Base-by-base conservation (phyloP, 2,113 vertebrate genomes). In the Sinocyclocheilus anshuiensis region DNA sequence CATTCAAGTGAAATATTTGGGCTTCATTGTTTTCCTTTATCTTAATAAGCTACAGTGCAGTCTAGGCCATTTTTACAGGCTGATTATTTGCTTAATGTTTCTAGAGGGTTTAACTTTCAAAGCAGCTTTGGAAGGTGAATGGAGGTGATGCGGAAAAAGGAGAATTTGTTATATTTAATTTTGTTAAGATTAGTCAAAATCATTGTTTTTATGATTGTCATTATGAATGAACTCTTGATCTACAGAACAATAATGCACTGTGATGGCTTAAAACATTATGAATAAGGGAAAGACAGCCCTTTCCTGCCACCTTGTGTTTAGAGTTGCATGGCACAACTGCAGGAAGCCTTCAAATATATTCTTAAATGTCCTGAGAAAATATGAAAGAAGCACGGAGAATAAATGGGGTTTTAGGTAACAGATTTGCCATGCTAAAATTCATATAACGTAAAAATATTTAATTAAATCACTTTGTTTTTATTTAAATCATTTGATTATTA, bases 281-380 rank as follows among this genome's bases (percentile, higher is more conserved):
- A 29, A 80, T 4, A 15, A 22, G 69, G 57, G 42, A 69, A 79
- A 59, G 57, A 59, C 84, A 86, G 87, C 74, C n/a, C 77, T 88
- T 85, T 85, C 76, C 87, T 88, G 89, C 87, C 89, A 82, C 85
- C 89, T 50, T 75, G 85, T 90, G 89, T 87, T 63, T 72, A 82
- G n/a, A 71, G n/a, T 15, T 16, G 59, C 50, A 82, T 55, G 33
- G 71, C 61, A 75, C 84, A 61, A 2, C 48, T 81, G 61, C 6
- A 77, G 42, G 57, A 33, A 39, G 67, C 10, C 15, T 16, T 50
- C 4, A 42, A 74, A 48, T 72, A 10, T 63, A 11, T 72, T 22
- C 11, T 39, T n/a, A 45, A 24, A 65, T n/a, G 79, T n/a, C 22
- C 20, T n/a, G 2, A 57, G 16, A 39, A 24, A 7, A 76, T 36